Conservation (phyloP, 2,888 invertebrate genomes). For the Ypsolopha sequella region DNA sequence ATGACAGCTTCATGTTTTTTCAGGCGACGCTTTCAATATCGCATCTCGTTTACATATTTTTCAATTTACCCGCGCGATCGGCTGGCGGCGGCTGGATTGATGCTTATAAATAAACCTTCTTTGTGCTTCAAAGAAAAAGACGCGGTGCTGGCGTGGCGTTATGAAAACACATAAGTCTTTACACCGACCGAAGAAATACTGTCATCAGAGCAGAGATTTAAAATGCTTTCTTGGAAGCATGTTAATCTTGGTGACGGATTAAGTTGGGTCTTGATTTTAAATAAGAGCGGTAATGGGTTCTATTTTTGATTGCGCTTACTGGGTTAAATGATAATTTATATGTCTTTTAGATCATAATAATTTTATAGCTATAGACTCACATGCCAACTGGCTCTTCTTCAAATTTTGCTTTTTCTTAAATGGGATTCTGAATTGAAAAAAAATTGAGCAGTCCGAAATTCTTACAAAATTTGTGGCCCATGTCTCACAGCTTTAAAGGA, state of each 20-base stretch:
- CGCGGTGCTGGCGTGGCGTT: conserved; percentile 16
- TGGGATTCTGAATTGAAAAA: too few species aligned
- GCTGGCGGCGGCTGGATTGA: conserved; percentile 10
- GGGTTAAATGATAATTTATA: too few species aligned
- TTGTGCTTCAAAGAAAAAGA: conserved; percentile 19
- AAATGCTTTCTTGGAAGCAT: conserved; percentile 18
- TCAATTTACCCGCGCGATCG: conserved; percentile 47
- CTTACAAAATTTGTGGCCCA: too few species aligned
- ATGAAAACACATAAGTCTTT: conserved; percentile 19
- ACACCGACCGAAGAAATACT: conserved; percentile 3
- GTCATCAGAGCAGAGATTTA: conserved; percentile 11
- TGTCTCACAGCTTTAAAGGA: too few species aligned
- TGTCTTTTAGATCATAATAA: too few species aligned
- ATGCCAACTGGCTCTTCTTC: too few species aligned
- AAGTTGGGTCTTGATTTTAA: too few species aligned
- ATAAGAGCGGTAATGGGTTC: too few species aligned
- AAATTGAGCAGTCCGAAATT: too few species aligned
- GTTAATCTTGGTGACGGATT: conserved; percentile 11
- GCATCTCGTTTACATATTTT: conserved; percentile 53
- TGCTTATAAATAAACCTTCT: conserved; percentile 36
- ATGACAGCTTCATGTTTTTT: conserved; percentile 57
- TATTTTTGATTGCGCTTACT: too few species aligned
- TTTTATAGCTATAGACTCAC: too few species aligned
- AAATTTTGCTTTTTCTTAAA: too few species aligned
- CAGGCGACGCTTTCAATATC: conserved; percentile 48